phyloP scores from a whole-genome alignment of 2,113 vertebrate genomes.

The Galeopterus variegatus region DNA sequence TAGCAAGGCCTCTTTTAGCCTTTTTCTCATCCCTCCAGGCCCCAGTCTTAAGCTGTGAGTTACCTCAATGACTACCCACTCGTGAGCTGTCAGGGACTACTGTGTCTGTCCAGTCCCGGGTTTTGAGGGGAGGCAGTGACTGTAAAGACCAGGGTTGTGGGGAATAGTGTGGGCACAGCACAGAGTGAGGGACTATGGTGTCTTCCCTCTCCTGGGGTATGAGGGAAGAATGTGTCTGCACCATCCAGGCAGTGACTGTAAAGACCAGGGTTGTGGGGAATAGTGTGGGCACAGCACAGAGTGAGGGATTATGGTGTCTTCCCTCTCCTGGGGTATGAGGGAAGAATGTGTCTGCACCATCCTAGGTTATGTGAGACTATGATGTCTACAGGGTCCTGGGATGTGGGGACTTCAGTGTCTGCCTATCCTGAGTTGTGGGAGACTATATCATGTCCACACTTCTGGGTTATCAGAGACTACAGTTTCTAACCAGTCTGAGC shows the following conservation, averaged over 20 bases:
- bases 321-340: not conserved
- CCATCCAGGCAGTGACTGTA: not conserved
- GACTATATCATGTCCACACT: not conserved
- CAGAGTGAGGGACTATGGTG: not conserved
- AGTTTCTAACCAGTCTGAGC: not conserved
- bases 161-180: not conserved
- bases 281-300: not conserved
- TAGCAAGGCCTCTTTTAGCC: not conserved
- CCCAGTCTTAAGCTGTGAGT: not conserved
- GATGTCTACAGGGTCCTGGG: not conserved
- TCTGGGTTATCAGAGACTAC: not conserved
- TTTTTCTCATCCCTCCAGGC: not conserved
- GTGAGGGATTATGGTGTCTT: not conserved
- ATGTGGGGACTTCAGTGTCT: not conserved
- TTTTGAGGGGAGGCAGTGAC: not conserved
- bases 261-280: not conserved
- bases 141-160: not conserved
- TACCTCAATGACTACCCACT: too few relatives aligned
- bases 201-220: not conserved
- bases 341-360: rapidly evolving
- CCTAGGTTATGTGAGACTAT: too few relatives aligned
- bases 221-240: not conserved
- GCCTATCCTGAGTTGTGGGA: too few relatives aligned
- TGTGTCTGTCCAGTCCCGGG: not conserved
- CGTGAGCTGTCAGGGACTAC: not conserved